These are phyloP conservation scores for Dusona sp. DNA, from an alignment of 2,888 invertebrate genomes.

Conservation along the genomic window DNA sequence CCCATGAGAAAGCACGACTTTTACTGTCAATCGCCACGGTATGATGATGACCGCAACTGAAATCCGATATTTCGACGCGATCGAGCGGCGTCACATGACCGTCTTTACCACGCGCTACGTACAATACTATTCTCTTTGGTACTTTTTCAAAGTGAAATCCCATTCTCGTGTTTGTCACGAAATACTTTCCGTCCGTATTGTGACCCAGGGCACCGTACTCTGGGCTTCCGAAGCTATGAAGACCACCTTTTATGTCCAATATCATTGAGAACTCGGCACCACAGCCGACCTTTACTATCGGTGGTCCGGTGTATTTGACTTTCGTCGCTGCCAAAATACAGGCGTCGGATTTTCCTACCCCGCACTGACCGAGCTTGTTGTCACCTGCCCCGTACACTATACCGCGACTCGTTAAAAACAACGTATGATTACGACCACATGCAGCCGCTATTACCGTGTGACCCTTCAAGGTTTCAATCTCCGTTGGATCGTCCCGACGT, in stretches of 20 bases:
- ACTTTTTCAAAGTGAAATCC: slow-evolving; percentile 94
- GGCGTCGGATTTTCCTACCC: slow-evolving; percentile 89
- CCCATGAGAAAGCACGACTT: slow-evolving; percentile 97
- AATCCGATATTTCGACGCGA: slow-evolving; percentile 94
- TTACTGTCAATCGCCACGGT: slow-evolving; percentile 95
- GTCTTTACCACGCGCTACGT: slow-evolving; percentile 94
- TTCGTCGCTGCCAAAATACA: slow-evolving; percentile 85
- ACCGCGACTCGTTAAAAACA: slow-evolving; percentile 94
- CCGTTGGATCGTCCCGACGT: slow-evolving; percentile 91
- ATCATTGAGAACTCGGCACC: slow-evolving; percentile 97
- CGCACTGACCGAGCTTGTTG: slow-evolving; percentile 96
- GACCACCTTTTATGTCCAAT: slow-evolving; percentile 93
- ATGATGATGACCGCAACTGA: slow-evolving; percentile 96
- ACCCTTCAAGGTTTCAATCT: slow-evolving; percentile 90
- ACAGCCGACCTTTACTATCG: slow-evolving; percentile 94
- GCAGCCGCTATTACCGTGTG: slow-evolving; percentile 94
- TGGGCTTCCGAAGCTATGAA: slow-evolving; percentile 96
- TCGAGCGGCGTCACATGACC: slow-evolving; percentile 93
- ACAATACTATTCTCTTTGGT: slow-evolving; percentile 94
- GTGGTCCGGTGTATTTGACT: slow-evolving; percentile 92
- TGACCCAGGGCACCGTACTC: slow-evolving; percentile 97
- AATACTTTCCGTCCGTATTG: slow-evolving; percentile 97
- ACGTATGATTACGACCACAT: slow-evolving; percentile 94
- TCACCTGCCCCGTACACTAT: slow-evolving; percentile 96
- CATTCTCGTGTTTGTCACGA: slow-evolving; percentile 95